Percentiles rank a stretch among this genome's conserved stretches.
These are phyloP conservation scores for Lutraria lutraria DNA, from an alignment of 2,888 invertebrate genomes.

Conservation along the genomic window DNA sequence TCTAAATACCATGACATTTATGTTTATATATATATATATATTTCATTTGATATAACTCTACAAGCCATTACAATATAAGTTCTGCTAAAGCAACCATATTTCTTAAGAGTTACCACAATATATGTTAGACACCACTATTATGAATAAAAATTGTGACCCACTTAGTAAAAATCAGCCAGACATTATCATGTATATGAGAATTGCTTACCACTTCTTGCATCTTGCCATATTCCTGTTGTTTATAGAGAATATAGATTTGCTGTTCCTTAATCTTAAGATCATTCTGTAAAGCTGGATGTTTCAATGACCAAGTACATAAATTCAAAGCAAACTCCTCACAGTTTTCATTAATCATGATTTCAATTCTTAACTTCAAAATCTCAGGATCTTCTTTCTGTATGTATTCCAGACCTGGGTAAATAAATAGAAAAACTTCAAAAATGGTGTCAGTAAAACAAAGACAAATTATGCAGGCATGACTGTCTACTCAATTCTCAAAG, in stretches of 20 bases:
- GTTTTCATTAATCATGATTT: constrained; percentile 85
- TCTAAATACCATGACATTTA: too few relatives aligned
- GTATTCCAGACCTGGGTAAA: constrained; percentile 68
- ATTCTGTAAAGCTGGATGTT: constrained; percentile 77
- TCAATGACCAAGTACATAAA: constrained; percentile 83
- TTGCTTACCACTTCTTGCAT: constrained; percentile 82
- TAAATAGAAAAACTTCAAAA: background rate
- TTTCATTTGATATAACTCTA: too few relatives aligned
- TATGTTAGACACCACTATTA: too few relatives aligned
- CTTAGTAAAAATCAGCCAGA: too few relatives aligned
- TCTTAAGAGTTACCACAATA: too few relatives aligned
- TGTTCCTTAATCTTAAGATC: constrained; percentile 81
- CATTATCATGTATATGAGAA: too few relatives aligned
- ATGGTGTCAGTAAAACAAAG: background rate
- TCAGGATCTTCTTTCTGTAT: constrained; percentile 80
- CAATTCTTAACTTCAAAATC: constrained; percentile 83
- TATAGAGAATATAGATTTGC: constrained; percentile 82
- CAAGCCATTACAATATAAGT: too few relatives aligned
- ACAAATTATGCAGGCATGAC: too few relatives aligned
- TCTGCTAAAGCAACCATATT: too few relatives aligned
- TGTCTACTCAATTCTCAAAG: too few relatives aligned
- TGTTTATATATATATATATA: too few relatives aligned
- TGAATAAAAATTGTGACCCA: too few relatives aligned
- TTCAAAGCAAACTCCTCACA: constrained; percentile 86
- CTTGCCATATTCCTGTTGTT: constrained; percentile 78